phyloP scores from a whole-genome alignment of 2,797 vertebrate species.

The Heliangelus exortis region DNA sequence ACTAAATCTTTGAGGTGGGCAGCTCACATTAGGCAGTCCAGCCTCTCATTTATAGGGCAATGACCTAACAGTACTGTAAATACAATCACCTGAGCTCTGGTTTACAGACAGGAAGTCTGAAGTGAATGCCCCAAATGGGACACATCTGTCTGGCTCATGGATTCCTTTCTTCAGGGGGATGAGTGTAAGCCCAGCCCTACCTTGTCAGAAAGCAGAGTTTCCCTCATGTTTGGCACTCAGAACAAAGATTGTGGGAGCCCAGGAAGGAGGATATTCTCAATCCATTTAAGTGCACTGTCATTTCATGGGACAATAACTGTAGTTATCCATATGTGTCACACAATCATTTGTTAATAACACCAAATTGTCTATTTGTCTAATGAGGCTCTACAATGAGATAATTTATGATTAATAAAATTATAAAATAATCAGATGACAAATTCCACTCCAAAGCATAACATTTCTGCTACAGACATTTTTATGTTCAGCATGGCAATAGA shows the following conservation, averaged over 20 bases:
- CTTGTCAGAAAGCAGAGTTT: neutral
- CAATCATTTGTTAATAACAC: neutral
- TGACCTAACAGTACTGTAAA: neutral
- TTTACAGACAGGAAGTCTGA: neutral
- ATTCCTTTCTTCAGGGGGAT: neutral
- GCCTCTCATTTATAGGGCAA: neutral
- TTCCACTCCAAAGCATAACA: neutral
- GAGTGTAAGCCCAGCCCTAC: neutral
- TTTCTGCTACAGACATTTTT: neutral
- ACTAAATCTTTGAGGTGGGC: neutral
- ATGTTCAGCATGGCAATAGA: neutral
- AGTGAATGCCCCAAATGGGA: neutral
- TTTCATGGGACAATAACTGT: neutral
- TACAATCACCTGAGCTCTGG: neutral
- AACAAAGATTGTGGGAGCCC: neutral
- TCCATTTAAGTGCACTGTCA: neutral
- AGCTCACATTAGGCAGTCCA: neutral
- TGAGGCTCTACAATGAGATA: neutral
- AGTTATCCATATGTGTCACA: neutral
- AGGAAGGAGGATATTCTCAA: neutral
- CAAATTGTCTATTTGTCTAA: neutral
- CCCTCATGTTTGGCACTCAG: neutral
- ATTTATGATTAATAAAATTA: slow-evolving; percentile 18
- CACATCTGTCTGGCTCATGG: rapidly evolving
- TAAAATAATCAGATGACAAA: slow-evolving; percentile 10